Evolutionary conservation across 2,888 invertebrate species (phyloP).

Genomic region (Bugulina stolonifera): DNA sequence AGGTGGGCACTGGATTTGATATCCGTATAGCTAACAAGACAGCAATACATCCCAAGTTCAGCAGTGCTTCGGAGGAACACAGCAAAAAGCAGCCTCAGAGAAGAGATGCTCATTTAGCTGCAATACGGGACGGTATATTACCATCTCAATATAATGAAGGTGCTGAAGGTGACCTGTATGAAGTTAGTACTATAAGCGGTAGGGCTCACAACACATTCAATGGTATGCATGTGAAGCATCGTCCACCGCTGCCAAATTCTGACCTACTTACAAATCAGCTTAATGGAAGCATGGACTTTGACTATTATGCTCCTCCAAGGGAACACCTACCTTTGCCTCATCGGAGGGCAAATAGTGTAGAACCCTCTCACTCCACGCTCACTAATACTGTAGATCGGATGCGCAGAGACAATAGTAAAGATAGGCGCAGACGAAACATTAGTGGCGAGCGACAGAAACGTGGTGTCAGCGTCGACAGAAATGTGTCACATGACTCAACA

Average conservation of each 20-base stretch:
- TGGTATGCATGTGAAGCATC: constrained; percentile 64
- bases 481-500: neutral
- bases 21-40: constrained; percentile 66
- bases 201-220: constrained; percentile 78
- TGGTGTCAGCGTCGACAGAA: constrained; percentile 15
- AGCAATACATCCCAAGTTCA: constrained; percentile 41
- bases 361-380: neutral
- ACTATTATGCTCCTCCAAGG: neutral
- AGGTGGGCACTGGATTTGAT: constrained; percentile 74
- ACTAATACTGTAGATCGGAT: neutral
- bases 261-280: neutral
- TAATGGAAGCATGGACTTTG: constrained; percentile 3
- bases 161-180: constrained; percentile 30
- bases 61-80: constrained; percentile 31
- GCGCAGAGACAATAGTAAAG: constrained; percentile 1
- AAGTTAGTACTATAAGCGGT: constrained; percentile 27
- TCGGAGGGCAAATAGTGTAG: constrained; percentile 2
- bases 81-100: constrained; percentile 35
- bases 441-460: constrained; percentile 7
- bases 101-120: constrained; percentile 48
- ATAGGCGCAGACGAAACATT: constrained; percentile 7
- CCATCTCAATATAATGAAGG: constrained; percentile 26
- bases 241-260: constrained; percentile 35
- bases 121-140: constrained; percentile 40
- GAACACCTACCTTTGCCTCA: neutral